Evolutionary conservation across 1,140 invertebrate species (phyloP).

Genomic region (Oppia nitens): DNA sequence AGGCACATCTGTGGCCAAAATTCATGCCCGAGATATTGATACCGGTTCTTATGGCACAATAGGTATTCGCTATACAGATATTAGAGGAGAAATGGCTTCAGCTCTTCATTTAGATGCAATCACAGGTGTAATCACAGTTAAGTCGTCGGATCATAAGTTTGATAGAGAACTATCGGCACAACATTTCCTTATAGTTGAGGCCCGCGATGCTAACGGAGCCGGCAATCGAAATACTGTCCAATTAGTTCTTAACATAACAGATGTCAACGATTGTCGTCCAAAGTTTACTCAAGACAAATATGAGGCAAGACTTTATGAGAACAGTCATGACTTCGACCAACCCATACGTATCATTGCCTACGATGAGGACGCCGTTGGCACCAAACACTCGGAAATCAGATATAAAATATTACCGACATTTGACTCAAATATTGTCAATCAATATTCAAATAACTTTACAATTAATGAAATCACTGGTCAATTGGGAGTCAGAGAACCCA

Average conservation of each 20-base stretch:
- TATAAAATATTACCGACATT: constrained; percentile 60
- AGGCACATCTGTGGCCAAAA: constrained; percentile 55
- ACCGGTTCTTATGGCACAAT: constrained; percentile 65
- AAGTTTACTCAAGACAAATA: constrained; percentile 62
- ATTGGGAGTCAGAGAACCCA: constrained; percentile 42
- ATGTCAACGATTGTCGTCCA: constrained; percentile 73
- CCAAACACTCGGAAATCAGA: constrained; percentile 62
- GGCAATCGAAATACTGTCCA: constrained; percentile 74
- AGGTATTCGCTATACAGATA: constrained; percentile 67
- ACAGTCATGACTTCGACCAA: constrained; percentile 54
- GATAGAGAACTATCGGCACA: constrained; percentile 68
- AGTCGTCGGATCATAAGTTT: constrained; percentile 43
- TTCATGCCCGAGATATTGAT: constrained; percentile 64
- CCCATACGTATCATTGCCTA: constrained; percentile 42
- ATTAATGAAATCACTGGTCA: constrained; percentile 53
- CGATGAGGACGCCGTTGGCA: constrained; percentile 36
- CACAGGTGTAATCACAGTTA: constrained; percentile 64
- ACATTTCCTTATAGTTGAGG: constrained; percentile 80
- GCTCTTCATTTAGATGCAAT: constrained; percentile 58
- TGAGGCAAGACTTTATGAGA: constrained; percentile 63
- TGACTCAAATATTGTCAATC: too few relatives aligned
- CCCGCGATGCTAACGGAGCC: constrained; percentile 63
- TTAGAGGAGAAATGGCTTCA: constrained; percentile 60
- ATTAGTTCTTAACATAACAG: constrained; percentile 63
- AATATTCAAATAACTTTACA: constrained; percentile 49